phyloP scores from a whole-genome alignment of 37 sponge, comb jelly and placozoan genomes.

The Halisarca cf. caerulea region DNA sequence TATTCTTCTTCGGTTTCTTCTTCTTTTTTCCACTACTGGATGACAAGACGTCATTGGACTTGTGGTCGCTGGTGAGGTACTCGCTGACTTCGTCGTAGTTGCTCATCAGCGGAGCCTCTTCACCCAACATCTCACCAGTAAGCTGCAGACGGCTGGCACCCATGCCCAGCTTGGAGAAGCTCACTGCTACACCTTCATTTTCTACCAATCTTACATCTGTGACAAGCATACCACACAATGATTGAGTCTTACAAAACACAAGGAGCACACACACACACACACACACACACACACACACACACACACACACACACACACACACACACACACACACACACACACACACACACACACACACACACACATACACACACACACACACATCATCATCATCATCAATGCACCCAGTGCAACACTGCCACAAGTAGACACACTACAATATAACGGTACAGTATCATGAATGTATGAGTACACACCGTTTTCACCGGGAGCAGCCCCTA shows the following conservation, averaged over 20 bases:
- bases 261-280: no score
- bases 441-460: no score
- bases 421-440: no score
- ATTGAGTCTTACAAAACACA: no score
- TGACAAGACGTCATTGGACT: conserved; percentile 11
- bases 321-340: no score
- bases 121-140: neutral
- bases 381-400: no score
- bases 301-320: no score
- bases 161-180: conserved; percentile 48
- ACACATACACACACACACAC: no score
- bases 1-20: conserved; percentile 14
- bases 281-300: no score
- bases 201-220: neutral
- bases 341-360: no score
- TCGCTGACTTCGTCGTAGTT: conserved; percentile 15
- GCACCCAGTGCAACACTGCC: no score
- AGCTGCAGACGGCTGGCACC: conserved; percentile 39
- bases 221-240: no score
- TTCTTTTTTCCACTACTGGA: conserved; percentile 30
- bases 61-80: neutral
- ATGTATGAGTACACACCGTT: conserved; percentile 2
- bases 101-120: neutral
- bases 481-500: neutral
- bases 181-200: neutral